A percentile compares a stretch with the other conserved stretches of the same genome.
Conservation (phyloP, 2,888 invertebrate genomes). For the Rutpela maculata region DNA sequence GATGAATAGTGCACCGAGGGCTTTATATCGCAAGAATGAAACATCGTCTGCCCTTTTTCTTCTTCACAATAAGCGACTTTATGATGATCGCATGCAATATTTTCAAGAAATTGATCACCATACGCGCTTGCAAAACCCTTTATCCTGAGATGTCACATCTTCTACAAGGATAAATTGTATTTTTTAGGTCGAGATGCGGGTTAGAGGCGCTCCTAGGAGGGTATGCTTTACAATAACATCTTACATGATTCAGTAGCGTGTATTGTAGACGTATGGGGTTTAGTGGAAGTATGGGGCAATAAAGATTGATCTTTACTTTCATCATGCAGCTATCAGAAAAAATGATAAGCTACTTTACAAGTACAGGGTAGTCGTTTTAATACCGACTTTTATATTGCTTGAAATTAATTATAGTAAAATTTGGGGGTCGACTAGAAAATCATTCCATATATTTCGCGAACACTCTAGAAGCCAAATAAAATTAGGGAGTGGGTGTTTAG, state of each 20-base stretch:
- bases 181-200: slow-evolving; percentile 43
- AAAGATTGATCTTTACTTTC: not conserved
- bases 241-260: slow-evolving; percentile 32
- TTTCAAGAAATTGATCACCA: slow-evolving; percentile 52
- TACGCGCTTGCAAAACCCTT: slow-evolving; percentile 47
- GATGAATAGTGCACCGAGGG: slow-evolving; percentile 29
- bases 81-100: slow-evolving; percentile 56
- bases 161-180: slow-evolving; percentile 49
- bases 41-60: slow-evolving; percentile 48
- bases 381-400: not conserved
- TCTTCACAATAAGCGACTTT: slow-evolving; percentile 54
- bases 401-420: not conserved
- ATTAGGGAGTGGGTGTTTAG: no score
- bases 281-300: not conserved
- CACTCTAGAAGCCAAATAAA: no score
- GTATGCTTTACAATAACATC: slow-evolving; percentile 42
- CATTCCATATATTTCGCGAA: no score
- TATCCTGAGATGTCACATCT: slow-evolving; percentile 50
- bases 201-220: slow-evolving; percentile 7
- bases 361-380: not conserved
- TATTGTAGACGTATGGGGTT: not conserved
- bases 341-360: not conserved
- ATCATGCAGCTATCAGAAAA: not conserved
- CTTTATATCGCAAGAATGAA: slow-evolving; percentile 42
- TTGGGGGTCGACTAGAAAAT: not conserved